Base-by-base conservation (phyloP, 2,113 vertebrate species). In the Pteronura brasiliensis region DNA sequence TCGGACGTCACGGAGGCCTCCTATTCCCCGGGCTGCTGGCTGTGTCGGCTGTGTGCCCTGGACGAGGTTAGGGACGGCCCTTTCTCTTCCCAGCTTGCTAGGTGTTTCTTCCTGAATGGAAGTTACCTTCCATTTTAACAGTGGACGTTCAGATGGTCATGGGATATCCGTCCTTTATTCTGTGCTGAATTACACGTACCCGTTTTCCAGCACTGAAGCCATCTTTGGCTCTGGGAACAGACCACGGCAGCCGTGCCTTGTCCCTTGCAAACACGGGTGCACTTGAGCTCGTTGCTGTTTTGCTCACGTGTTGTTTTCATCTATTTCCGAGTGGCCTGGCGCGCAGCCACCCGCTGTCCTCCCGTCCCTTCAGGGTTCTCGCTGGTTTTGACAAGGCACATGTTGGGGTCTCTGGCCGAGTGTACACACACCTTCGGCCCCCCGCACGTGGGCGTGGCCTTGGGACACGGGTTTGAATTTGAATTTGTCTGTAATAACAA, bases 311-410 rank as follows among this genome's bases (percentile, higher is more conserved):
- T 42, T 44, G n/a, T 83, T 7, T 61, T 36, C 42, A 18, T 81
- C 23, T 23, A 12, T 59, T 91, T 63, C 17, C 3, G 52, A 29
- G 31, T 8, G 74, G 49, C 20, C 6, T 49, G 49, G 49, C 0
- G 14, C 2, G 14, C 3, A 7, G n/a, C 0, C 1, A 57, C 12
- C 11, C 1, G 31, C 59, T 92, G 21, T 39, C 15, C n/a, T 17
- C 7, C 29, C 34, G 59, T 57, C n/a, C 17, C 7, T 61, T 42
- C 4, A 8, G 31, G 17, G 34, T 61, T 59, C 52, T 71, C 17
- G 39, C 27, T 17, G 15, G 34, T 17, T 52, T 80, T 10, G 76
- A 15, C 4, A 1, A 1, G 27, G 23, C 4, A 18, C 4, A 1
- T 17, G n/a, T 3, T 47, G 3, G 25, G 39, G 27, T 61, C 42